These are phyloP conservation scores for Steatocranus sp. DNA, from an alignment of 2,797 vertebrate species.

Conservation along the genomic window DNA sequence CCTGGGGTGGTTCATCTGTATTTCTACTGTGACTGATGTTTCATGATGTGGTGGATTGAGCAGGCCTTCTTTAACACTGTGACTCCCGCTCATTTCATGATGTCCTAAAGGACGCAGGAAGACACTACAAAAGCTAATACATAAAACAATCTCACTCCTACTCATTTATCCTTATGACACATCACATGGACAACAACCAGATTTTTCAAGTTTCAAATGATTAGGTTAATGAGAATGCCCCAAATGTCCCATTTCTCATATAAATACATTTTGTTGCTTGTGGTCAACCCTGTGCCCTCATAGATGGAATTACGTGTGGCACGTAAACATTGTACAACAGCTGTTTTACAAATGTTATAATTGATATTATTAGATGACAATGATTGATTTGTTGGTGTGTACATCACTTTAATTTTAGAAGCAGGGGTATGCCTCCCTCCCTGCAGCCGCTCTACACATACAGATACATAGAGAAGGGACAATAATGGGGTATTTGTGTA, in stretches of 20 bases:
- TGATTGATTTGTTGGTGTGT: neutral
- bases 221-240: neutral
- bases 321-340: neutral
- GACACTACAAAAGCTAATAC: neutral
- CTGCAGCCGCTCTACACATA: accelerated
- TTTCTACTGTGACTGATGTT: neutral
- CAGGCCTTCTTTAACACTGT: neutral
- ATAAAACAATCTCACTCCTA: neutral
- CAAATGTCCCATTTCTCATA: neutral
- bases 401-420: neutral
- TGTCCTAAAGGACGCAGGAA: neutral
- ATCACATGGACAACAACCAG: neutral
- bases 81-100: neutral
- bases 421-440: accelerated
- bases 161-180: neutral
- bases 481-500: neutral
- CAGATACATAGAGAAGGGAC: neutral
- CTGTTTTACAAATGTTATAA: neutral
- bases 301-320: neutral
- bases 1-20: neutral
- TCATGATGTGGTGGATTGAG: neutral
- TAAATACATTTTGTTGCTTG: accelerated
- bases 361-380: neutral
- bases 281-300: neutral
- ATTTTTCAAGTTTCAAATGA: neutral